These are phyloP conservation scores for Rhipidura dahli DNA, from an alignment of 2,113 vertebrate genomes.

Conservation along the genomic window DNA sequence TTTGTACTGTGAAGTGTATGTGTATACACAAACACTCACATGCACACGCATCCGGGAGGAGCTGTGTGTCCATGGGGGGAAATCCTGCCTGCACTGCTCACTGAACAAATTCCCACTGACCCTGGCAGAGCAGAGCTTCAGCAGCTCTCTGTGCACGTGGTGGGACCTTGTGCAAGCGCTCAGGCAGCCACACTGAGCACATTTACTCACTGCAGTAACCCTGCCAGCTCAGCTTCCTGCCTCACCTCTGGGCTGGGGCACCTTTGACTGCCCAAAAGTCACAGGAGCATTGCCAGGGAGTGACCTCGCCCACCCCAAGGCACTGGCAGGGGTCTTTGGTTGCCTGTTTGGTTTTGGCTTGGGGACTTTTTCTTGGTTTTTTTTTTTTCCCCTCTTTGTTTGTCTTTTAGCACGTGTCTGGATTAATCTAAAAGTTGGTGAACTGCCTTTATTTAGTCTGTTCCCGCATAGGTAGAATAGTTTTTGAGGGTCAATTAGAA, in stretches of 20 bases:
- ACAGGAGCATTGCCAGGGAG: accelerated
- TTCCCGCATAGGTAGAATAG: neutral
- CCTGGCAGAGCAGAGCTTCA: neutral
- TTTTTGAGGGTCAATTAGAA: neutral
- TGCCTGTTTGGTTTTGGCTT: neutral
- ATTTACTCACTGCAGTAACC: accelerated
- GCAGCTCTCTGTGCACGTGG: neutral
- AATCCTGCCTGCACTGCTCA: constrained; percentile 12
- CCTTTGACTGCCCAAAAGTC: neutral
- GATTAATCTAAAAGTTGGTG: neutral
- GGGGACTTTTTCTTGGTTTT: neutral
- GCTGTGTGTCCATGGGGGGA: neutral
- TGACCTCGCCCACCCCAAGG: neutral
- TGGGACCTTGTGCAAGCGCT: accelerated
- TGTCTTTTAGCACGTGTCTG: neutral
- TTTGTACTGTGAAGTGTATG: neutral
- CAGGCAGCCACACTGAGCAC: neutral
- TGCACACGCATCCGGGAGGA: neutral
- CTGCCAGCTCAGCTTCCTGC: neutral
- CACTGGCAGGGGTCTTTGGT: neutral
- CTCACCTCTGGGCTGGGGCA: neutral
- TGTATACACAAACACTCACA: neutral
- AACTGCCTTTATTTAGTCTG: neutral
- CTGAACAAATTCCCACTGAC: neutral
- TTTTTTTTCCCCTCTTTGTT: neutral